Evolutionary conservation across 2,113 vertebrate species (phyloP), one percentile per base, ranked within the genome.

Genomic region (Lophura nycthemera): DNA sequence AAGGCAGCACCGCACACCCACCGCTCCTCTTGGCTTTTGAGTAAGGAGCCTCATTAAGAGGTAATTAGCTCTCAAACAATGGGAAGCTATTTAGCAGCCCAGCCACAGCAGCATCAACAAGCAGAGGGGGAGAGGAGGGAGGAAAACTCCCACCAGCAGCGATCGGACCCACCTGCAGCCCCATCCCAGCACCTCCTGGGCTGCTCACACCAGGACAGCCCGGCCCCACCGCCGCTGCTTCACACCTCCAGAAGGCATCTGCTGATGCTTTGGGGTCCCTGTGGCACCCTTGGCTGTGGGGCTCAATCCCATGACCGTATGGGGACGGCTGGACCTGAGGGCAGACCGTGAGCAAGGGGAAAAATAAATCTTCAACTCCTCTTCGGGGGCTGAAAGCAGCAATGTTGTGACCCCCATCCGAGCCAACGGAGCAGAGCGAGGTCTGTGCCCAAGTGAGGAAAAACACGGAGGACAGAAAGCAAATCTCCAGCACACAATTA

Each of bases 21-120:
- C 78, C 5, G 0, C 72, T 71, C 50, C 7, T 0, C 59, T 61
- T 12, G 50, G 64, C 91, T 86, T 66, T 88, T 32, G 77, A 91
- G 92, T 38, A 40, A 69, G 91, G 85, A 92, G 94, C 79, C 95
- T 97, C 97, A 97, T 97, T 97, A 97, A 88, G 94, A 90, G 92
- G 88, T 96, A 96, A 97, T 97, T 97, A 97, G 94, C 96, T 86
- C 43, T n/a, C 27, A 15, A 95, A 96, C 94, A 95, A 95, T 93
- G 89, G 92, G 94, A 95, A 90, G 93, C 96, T 95, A 84, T 95
- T 94, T 90, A 96, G 90, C 89, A 95, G 91, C 93, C 94, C 78
- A 78, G 86, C 95, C 92, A 93, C 96, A 88, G 95, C 95, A 21
- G 91, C 95, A 86, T 21, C 97, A 92, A 95, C 93, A 74, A 92